Evolutionary conservation across 2,113 vertebrate genomes (phyloP), one percentile per base, ranked within the genome.

Genomic region (Caranx melampygus): DNA sequence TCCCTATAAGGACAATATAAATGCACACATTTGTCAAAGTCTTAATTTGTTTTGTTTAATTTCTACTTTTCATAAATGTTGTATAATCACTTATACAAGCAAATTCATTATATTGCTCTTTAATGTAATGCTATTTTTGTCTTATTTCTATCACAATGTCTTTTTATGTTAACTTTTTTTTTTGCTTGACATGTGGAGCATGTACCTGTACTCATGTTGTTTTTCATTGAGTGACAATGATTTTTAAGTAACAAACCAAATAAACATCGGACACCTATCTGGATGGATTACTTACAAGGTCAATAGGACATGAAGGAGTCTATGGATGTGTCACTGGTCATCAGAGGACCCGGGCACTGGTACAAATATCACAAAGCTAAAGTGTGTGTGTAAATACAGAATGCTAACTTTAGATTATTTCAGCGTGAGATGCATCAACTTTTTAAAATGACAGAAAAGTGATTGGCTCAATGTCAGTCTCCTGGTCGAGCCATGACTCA

Each of bases 161-260:
- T 37, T 74, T 49, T 21, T 66, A 33, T 60, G 3, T 54, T 40
- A 65, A 72, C n/a, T n/a, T n/a, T 34, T 71, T 69, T 49, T 33
- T 73, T 47, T 57, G 4, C 49, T 64, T 54, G 31, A 6, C 11
- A 55, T 37, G 26, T 21, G 5, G 9, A 40, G 63, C 3, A n/a
- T 65, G 60, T 54, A n/a, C 34, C 6, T 65, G 60, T 54, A n/a
- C 34, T 4, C 2, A 42, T 67, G 2, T 2, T 72, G 13, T 42
- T 54, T 71, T 82, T 71, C 14, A 47, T 40, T 2, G 45, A 63
- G 5, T 14, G 13, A 47, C 12, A 67, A 44, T n/a, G 1, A 31
- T 31, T 55, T 47, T 37, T 64, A 20, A 63, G 42, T 37, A 59
- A 14, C 8, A 42, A n/a, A 61, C 8, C 59, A 61, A 35, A 37